Conservation (phyloP, 2,113 vertebrate genomes). For the Chelonoidis abingdonii region DNA sequence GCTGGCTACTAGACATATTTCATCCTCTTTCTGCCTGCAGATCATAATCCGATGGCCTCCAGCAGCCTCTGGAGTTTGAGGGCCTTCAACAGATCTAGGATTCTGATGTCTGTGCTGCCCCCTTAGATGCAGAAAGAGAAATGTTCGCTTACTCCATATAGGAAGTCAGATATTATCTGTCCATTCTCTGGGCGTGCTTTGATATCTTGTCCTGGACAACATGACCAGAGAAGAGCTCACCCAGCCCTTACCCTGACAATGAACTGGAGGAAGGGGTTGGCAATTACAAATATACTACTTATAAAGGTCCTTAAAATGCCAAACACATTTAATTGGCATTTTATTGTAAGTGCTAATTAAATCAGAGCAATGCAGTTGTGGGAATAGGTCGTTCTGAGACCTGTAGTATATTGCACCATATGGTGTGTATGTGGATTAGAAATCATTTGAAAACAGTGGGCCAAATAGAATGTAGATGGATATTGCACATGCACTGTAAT, state of each 20-base stretch:
- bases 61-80: fast-evolving
- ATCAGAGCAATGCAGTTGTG: not conserved
- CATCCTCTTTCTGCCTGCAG: not conserved
- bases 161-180: not conserved
- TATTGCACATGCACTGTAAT: not conserved
- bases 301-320: not conserved
- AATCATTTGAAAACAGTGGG: not conserved
- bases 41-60: fast-evolving
- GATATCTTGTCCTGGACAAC: not conserved
- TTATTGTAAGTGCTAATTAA: not conserved
- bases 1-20: not conserved
- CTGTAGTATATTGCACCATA: not conserved
- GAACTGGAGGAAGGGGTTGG: not conserved
- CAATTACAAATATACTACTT: not conserved
- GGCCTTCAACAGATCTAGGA: fast-evolving
- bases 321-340: not conserved
- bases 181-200: not conserved
- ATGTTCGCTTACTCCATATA: not conserved
- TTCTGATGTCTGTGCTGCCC: fast-evolving
- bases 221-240: fast-evolving
- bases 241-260: fast-evolving
- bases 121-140: not conserved
- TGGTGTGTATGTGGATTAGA: not conserved
- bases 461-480: slow-evolving; percentile 26
- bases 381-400: not conserved